Conservation (phyloP, 2,888 invertebrate genomes). For the Thecocarcelia acutangulata region DNA sequence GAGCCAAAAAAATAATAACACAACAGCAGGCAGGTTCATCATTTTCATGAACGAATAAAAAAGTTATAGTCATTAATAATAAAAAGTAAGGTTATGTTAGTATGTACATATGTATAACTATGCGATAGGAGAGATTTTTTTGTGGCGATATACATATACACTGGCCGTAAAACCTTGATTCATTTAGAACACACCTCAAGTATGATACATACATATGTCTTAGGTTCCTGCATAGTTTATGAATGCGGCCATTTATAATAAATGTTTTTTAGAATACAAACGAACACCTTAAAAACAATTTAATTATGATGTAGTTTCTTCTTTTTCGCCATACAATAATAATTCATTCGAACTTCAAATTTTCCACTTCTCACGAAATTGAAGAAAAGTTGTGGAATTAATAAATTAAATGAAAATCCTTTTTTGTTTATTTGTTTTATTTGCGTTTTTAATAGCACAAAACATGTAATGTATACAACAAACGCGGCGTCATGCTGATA, state of each 20-base stretch:
- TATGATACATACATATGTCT: neutral
- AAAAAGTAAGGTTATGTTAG: conserved; percentile 25
- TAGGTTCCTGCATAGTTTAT: neutral
- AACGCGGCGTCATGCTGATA: neutral
- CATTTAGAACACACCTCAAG: conserved; percentile 60
- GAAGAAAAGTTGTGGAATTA: conserved; percentile 7
- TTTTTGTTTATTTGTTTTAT: conserved; percentile 5
- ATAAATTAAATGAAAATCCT: conserved; percentile 43
- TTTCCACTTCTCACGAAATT: too few relatives aligned
- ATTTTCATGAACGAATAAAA: conserved; percentile 31
- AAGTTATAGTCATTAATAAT: conserved; percentile 30
- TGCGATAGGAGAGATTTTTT: conserved; percentile 36
- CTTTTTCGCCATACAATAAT: conserved; percentile 6
- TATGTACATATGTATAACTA: too few relatives aligned
- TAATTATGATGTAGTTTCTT: conserved; percentile 14
- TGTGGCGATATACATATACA: neutral
- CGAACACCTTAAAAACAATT: conserved; percentile 13
- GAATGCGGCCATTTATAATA: conserved; percentile 3
- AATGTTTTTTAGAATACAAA: neutral
- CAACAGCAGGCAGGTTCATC: conserved; percentile 49
- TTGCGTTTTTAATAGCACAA: neutral
- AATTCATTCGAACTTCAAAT: neutral
- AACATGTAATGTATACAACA: neutral
- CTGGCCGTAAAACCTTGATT: conserved; percentile 47
- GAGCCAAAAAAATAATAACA: conserved; percentile 11